Evolutionary conservation across 1,140 invertebrate species (phyloP), one percentile per base, ranked within the genome.

Genomic region (Brachionus angularis): DNA sequence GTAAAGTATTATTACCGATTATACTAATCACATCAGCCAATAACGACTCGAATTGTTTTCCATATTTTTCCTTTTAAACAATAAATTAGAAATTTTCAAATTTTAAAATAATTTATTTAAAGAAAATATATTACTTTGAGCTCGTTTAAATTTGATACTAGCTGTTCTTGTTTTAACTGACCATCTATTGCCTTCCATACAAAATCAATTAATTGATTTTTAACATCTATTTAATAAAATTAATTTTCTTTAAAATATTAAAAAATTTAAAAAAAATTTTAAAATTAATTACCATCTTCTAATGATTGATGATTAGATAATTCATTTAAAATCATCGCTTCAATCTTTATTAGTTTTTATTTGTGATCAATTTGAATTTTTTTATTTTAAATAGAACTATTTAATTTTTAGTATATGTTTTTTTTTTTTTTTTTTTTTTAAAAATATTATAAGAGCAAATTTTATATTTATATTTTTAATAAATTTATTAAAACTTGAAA

Each of bases 1-100:
- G n/a, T n/a, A n/a, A n/a, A n/a, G n/a, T n/a, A n/a, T 39, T 39
- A 23, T 58, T 58, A 58, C 53, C 53, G 53, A 58, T 58, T 21
- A 58, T 23, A 58, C 34, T 58, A 29, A 58, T 58, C 8, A 58
- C 53, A 58, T 58, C 53, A 39, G 34, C 53, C 27, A 58, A 36
- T 39, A 58, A 23, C 39, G 53, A 58, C 18, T 36, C 53, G 25
- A 58, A 58, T 39, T 8, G 2, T 58, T 58, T 58, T 18, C 53
- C 53, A 36, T 39, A 3, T 7, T 18, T 25, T 23, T 58, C 53
- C 53, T 58, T 21, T 25, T 23, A 23, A 39, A 39, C 21, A 27
- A 47, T n/a, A 16, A 4, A 4, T 16, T 16, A 34, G 34, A 33
- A 55, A 21, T 55, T 55, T 4, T 16, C n/a, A n/a, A n/a, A n/a